Evolutionary conservation across 1,140 invertebrate species (phyloP), one percentile per base, ranked within the genome.

Genomic region (Drosophila triauraria): DNA sequence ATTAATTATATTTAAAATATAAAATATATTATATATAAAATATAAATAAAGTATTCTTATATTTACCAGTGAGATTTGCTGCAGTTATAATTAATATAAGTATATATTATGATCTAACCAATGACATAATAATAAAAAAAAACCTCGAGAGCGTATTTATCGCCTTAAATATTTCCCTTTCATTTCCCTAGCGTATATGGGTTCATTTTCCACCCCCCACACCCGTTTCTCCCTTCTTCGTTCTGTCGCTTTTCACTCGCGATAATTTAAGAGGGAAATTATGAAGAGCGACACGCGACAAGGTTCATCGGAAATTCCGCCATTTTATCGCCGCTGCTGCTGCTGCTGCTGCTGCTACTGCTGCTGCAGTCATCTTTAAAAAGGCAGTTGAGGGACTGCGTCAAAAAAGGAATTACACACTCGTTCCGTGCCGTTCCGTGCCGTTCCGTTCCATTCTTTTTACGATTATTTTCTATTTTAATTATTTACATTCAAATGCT

Each of bases 401-500:
- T 48, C 61, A 75, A 80, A 80, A 59, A 38, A 70, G 47, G 15
- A 40, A 30, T 67, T 42, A 76, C 58, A 47, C 59, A 47, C 59
- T 40, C 60, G 30, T 44, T 53, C 30, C 30, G 43, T 44, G 50
- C n/a, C 60, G 30, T 44, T 46, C 30, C 30, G 43, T 44, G 50
- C n/a, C 60, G 30, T 44, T 53, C 30, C 30, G 43, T 44, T 50
- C n/a, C 43, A 54, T 42, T 10, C 20, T 56, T 40, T 67, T 78
- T 51, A 70, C 60, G 67, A 78, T 78, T 79, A 79, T 83, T 83
- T 85, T 81, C 54, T 63, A 74, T 83, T 83, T 87, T 87, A 88
- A 84, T 88, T 88, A 84, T 82, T 80, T 63, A 65, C 63, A 76
- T 77, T 78, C 59, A 76, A 87, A 78, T 88, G 83, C 57, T 62